Conservation (phyloP, 2,113 vertebrate species). For the Cavia porcellus region DNA sequence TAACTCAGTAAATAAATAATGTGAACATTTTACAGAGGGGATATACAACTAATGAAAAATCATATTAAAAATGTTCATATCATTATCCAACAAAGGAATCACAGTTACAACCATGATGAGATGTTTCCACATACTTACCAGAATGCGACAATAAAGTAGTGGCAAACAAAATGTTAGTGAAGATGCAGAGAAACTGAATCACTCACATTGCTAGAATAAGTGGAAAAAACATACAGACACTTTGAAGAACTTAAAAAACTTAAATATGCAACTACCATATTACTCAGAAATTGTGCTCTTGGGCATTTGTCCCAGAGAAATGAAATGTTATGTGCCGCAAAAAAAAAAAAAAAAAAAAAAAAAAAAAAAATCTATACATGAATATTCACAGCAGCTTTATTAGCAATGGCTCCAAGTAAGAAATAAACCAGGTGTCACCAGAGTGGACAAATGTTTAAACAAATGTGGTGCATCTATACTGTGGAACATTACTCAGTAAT, state of each 20-base stretch:
- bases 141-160: conserved; percentile 23
- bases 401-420: background rate
- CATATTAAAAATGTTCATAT: conserved; percentile 28
- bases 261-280: background rate
- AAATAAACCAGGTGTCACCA: background rate
- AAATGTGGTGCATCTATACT: background rate
- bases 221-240: background rate
- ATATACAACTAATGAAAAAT: background rate
- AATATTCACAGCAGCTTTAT: conserved; percentile 19
- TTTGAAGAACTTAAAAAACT: conserved; percentile 42
- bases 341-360: no score
- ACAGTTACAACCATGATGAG: background rate
- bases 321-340: conserved; percentile 8
- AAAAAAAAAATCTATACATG: background rate
- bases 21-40: conserved; percentile 36
- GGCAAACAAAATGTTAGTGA: conserved; percentile 13
- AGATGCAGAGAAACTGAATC: background rate
- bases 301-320: conserved; percentile 48
- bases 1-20: background rate
- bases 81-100: conserved; percentile 7
- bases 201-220: background rate
- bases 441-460: background rate
- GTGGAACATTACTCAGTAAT: background rate
- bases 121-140: background rate
- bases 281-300: background rate